Evolutionary conservation across 2,113 vertebrate species (phyloP).

Genomic region (Desmodus rotundus): DNA sequence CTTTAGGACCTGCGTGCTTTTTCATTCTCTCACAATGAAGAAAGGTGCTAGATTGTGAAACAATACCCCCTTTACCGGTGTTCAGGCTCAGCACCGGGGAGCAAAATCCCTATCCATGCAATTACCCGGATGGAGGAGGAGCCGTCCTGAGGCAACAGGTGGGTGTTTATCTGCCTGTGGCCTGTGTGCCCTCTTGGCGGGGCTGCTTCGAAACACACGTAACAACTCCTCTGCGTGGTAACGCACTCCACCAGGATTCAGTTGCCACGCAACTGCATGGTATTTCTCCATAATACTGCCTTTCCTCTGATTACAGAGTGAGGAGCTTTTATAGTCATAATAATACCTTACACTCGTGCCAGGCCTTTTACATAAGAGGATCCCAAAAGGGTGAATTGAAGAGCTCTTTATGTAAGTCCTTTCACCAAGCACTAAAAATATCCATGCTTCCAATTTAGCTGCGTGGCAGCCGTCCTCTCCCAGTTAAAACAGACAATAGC

Average conservation of each 20-base stretch:
- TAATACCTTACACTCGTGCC: slow-evolving; percentile 71
- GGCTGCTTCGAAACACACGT: not conserved
- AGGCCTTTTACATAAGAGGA: slow-evolving; percentile 75
- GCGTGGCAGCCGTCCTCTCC: slow-evolving; percentile 43
- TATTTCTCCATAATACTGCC: slow-evolving; percentile 66
- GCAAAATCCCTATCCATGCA: not conserved
- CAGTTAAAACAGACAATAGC: slow-evolving; percentile 67
- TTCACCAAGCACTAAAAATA: slow-evolving; percentile 72
- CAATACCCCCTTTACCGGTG: not conserved
- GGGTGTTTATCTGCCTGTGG: slow-evolving; percentile 17
- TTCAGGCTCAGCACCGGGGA: not conserved
- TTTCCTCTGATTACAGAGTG: slow-evolving; percentile 69
- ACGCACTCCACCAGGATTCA: slow-evolving; percentile 56
- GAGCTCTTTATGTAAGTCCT: slow-evolving; percentile 69
- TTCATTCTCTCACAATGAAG: not conserved
- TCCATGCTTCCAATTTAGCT: slow-evolving; percentile 59
- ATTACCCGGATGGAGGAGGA: not conserved
- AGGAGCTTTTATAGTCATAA: slow-evolving; percentile 73
- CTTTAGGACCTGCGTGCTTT: not conserved
- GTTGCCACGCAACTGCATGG: slow-evolving; percentile 73
- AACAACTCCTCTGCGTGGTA: slow-evolving; percentile 50
- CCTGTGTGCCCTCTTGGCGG: not conserved
- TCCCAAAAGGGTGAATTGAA: slow-evolving; percentile 70
- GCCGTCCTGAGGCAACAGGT: slow-evolving; percentile 26
- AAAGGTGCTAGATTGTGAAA: not conserved